Evolutionary conservation across 2,888 invertebrate genomes (phyloP).

Genomic region (Drosophila mimica): DNA sequence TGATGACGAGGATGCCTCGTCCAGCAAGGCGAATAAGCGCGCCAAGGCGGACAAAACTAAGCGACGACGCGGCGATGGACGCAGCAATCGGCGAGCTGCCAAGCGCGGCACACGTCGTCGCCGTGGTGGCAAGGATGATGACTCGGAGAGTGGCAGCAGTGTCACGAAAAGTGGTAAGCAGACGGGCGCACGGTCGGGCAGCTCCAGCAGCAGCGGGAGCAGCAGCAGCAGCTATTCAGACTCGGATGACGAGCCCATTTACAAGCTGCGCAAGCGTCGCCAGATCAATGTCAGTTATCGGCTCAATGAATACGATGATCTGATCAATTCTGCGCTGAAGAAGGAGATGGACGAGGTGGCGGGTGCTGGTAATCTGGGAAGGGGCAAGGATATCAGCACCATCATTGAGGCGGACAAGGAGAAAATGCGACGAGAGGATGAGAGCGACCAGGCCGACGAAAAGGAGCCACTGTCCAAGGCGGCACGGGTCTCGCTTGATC

Average conservation of each 20-base stretch:
- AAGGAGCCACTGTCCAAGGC: constrained; percentile 55
- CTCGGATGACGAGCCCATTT: constrained; percentile 90
- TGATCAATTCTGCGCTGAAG: constrained; percentile 96
- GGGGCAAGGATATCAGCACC: constrained; percentile 97
- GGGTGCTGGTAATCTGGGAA: constrained; percentile 92
- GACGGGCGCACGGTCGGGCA: constrained; percentile 60
- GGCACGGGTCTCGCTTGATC: not conserved
- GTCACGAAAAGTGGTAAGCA: constrained; percentile 65
- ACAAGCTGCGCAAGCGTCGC: constrained; percentile 92
- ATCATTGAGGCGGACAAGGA: constrained; percentile 92
- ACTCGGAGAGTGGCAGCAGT: constrained; percentile 67
- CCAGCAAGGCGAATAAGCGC: constrained; percentile 62
- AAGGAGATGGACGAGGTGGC: constrained; percentile 90
- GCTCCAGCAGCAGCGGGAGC: constrained; percentile 52
- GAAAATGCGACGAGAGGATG: constrained; percentile 82
- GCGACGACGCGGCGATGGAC: constrained; percentile 79
- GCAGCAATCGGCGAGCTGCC: constrained; percentile 71
- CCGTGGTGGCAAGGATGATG: constrained; percentile 65
- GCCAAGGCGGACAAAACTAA: constrained; percentile 77
- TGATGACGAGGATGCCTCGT: constrained; percentile 74
- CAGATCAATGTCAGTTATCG: constrained; percentile 93
- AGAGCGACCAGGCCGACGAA: constrained; percentile 65
- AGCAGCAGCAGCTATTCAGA: constrained; percentile 73
- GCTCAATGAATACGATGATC: constrained; percentile 97
- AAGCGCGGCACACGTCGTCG: constrained; percentile 73